These are phyloP conservation scores for Seriola dumerili DNA, from an alignment of 2,113 vertebrate species.

Conservation along the genomic window DNA sequence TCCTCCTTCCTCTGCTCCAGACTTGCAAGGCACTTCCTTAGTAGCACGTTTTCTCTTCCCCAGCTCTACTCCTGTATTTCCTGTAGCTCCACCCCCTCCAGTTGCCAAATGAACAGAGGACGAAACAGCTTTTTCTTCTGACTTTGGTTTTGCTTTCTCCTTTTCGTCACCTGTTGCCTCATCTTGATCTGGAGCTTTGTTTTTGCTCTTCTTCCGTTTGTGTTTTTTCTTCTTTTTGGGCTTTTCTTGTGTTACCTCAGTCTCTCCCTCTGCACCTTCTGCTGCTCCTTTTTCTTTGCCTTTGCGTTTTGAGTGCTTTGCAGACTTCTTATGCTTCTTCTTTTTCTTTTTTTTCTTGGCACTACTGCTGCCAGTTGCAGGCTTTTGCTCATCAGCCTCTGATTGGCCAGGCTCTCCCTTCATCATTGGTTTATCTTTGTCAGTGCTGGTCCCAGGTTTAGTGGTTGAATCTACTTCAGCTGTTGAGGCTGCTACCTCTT, in stretches of 20 bases:
- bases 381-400: constrained; percentile 74
- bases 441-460: constrained; percentile 57
- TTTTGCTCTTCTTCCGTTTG: constrained; percentile 92
- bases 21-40: constrained; percentile 86
- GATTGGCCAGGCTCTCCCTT: constrained; percentile 63
- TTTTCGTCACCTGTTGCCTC: constrained; percentile 71
- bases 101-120: constrained; percentile 50
- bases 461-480: constrained; percentile 64
- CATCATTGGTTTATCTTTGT: constrained; percentile 59
- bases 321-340: constrained; percentile 98
- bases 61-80: constrained; percentile 75
- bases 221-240: constrained; percentile 94
- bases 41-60: constrained; percentile 86
- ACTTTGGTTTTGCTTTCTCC: constrained; percentile 76
- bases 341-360: constrained; percentile 92
- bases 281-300: constrained; percentile 85
- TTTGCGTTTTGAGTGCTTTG: constrained; percentile 90
- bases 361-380: constrained; percentile 69
- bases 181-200: constrained; percentile 72
- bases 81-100: constrained; percentile 46
- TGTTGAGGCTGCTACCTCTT: constrained; percentile 71
- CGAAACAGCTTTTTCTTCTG: constrained; percentile 72
- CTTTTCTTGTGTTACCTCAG: constrained; percentile 85
- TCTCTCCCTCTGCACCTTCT: constrained; percentile 84
- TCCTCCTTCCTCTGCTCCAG: constrained; percentile 73